Conservation (phyloP, 2,113 vertebrate species). For the Capricornis sumatraensis region DNA sequence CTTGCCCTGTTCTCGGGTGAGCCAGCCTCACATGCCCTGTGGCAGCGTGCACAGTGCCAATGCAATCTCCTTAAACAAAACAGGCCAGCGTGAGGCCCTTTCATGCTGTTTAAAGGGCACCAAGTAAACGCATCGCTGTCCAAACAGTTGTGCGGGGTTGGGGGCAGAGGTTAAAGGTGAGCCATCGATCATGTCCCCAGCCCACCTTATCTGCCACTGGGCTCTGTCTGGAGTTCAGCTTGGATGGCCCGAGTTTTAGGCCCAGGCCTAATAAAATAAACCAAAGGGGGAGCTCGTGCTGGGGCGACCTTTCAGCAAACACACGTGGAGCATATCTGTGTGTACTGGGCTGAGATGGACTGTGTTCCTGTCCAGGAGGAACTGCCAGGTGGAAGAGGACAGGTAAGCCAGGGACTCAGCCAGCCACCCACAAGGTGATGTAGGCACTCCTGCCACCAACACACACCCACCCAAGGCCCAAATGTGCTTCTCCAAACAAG, state of each 20-base stretch:
- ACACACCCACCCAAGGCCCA: background rate
- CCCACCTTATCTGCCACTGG: background rate
- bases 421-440: background rate
- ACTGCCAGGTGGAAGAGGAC: background rate
- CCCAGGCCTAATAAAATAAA: background rate
- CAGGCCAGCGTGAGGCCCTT: constrained; percentile 35
- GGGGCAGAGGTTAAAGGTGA: constrained; percentile 41
- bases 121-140: constrained; percentile 53
- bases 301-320: background rate
- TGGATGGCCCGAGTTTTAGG: background rate
- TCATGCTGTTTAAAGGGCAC: constrained; percentile 61
- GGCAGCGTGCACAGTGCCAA: constrained; percentile 28
- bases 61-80: constrained; percentile 54
- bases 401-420: rapidly evolving
- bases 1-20: constrained; percentile 40
- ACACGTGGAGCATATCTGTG: rapidly evolving
- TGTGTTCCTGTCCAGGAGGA: background rate
- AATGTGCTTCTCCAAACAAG: background rate
- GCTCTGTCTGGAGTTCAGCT: background rate
- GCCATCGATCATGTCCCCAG: background rate
- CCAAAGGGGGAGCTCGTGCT: background rate
- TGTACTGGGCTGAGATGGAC: rapidly evolving
- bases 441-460: rapidly evolving
- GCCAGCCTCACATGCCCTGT: constrained; percentile 60
- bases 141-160: constrained; percentile 54